Conservation (phyloP, 2,888 invertebrate species). For the Xestoiulus laeticollis region DNA sequence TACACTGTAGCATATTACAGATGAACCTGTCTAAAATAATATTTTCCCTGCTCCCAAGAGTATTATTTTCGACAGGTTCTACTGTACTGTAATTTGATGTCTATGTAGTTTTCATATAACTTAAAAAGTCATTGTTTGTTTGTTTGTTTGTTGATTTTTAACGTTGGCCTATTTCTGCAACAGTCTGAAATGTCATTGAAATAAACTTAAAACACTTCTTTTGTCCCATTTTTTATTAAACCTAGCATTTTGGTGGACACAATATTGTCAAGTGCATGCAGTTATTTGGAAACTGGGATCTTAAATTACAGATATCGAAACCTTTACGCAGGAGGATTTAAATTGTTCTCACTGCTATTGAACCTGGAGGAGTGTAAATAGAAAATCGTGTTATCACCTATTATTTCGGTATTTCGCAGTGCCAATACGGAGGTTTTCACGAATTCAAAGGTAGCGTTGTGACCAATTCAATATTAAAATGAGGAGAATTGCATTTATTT, state of each 20-base stretch:
- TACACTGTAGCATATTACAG: too few relatives aligned
- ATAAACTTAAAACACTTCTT: neutral
- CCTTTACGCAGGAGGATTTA: neutral
- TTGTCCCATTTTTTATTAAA: neutral
- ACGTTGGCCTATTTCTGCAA: too few relatives aligned
- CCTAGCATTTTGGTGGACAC: neutral
- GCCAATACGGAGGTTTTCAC: neutral
- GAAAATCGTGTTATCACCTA: neutral
- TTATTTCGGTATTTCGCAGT: neutral
- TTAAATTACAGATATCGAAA: neutral
- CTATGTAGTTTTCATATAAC: too few relatives aligned
- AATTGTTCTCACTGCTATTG: neutral
- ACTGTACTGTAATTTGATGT: too few relatives aligned
- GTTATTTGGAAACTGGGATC: neutral
- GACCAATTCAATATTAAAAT: constrained; percentile 14
- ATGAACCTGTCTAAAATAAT: too few relatives aligned
- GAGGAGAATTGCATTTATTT: neutral
- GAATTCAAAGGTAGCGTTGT: neutral
- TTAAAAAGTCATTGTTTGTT: too few relatives aligned
- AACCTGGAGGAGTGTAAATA: neutral
- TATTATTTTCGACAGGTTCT: too few relatives aligned
- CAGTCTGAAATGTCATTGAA: too few relatives aligned
- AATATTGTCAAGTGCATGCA: neutral
- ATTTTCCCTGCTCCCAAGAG: too few relatives aligned
- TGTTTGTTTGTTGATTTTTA: too few relatives aligned